phyloP scores from a whole-genome alignment of 2,113 vertebrate species.

The Balaeniceps rex region DNA sequence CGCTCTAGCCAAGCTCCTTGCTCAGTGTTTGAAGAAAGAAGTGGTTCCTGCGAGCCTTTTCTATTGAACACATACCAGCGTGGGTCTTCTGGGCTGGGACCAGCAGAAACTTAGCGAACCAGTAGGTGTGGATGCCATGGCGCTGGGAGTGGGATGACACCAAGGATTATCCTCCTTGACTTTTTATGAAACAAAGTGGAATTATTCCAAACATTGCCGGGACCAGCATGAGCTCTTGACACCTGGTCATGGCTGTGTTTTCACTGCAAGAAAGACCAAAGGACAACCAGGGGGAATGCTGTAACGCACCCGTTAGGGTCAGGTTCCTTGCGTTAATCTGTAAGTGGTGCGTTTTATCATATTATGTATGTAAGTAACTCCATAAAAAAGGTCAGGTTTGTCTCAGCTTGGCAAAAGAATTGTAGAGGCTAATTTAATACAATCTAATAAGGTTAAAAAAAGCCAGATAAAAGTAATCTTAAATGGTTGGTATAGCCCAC shows the following conservation, averaged over 20 bases:
- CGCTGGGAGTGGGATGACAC: background rate
- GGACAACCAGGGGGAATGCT: background rate
- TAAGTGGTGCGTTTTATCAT: background rate
- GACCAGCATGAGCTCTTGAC: background rate
- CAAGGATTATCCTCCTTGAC: background rate
- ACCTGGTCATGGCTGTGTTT: background rate
- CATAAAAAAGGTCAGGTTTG: background rate
- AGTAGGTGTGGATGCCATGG: background rate
- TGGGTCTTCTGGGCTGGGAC: background rate
- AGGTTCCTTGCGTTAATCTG: background rate
- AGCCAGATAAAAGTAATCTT: background rate
- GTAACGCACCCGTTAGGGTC: background rate
- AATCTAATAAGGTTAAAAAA: background rate
- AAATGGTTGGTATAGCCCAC: background rate
- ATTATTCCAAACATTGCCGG: background rate
- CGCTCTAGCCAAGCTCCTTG: background rate
- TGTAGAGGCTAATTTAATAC: background rate
- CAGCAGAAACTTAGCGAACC: background rate
- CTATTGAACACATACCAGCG: accelerated
- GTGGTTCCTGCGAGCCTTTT: background rate
- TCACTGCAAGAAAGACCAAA: background rate
- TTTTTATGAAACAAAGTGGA: background rate
- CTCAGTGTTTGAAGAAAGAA: background rate
- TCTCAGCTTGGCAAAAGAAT: background rate
- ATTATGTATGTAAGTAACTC: background rate